phyloP scores from a whole-genome alignment of 2,797 vertebrate genomes.

The Macroramphosus scolopax region DNA sequence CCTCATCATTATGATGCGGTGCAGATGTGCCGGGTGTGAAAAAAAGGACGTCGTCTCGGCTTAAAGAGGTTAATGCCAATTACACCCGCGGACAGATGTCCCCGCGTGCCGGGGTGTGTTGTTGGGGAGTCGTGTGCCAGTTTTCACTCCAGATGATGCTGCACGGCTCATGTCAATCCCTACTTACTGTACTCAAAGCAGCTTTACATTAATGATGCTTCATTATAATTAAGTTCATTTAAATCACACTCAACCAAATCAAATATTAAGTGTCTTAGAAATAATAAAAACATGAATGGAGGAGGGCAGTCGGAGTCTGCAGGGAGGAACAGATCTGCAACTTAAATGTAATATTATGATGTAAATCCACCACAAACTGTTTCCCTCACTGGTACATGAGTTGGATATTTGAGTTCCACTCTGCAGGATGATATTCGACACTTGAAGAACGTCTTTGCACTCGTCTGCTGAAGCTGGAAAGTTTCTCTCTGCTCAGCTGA shows the following conservation, averaged over 20 bases:
- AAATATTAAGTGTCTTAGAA: background rate
- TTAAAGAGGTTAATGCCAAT: conserved; percentile 71
- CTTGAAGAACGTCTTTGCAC: no score
- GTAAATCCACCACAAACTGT: no score
- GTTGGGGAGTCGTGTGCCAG: conserved; percentile 43
- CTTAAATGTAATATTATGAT: no score
- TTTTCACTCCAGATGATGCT: conserved; percentile 37
- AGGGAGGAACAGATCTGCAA: no score
- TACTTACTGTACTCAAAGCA: conserved; percentile 2
- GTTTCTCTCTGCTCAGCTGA: no score
- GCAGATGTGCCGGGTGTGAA: conserved; percentile 40
- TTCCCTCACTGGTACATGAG: no score
- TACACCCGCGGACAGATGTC: conserved; percentile 58
- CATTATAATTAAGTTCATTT: no score
- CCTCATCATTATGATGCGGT: conserved; percentile 2
- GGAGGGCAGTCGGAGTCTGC: no score
- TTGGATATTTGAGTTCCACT: no score
- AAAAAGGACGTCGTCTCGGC: conserved; percentile 52
- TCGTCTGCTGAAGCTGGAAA: no score
- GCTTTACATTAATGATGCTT: conserved; percentile 1
- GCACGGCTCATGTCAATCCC: conserved; percentile 17
- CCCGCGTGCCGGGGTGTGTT: conserved; percentile 12
- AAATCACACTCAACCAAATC: background rate
- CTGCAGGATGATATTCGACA: no score
- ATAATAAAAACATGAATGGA: no score